Percentiles rank a stretch among this genome's conserved stretches.
These are phyloP conservation scores for Gonatopus flavifemur DNA, from an alignment of 1,140 invertebrate species.

Conservation along the genomic window DNA sequence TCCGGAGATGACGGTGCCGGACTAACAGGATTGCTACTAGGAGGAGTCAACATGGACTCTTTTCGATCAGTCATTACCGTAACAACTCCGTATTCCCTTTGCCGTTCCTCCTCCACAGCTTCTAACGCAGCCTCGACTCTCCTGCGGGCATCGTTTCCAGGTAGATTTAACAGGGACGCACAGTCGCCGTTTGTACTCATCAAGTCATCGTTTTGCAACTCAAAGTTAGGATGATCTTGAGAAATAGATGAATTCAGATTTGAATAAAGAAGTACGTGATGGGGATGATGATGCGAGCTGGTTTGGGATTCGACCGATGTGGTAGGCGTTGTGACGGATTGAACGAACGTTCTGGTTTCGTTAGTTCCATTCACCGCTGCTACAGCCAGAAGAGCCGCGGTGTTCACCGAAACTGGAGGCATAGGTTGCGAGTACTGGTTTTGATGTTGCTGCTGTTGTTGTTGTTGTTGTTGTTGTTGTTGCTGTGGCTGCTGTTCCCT, in stretches of 20 bases:
- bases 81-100: slow-evolving; percentile 24
- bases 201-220: slow-evolving; percentile 31
- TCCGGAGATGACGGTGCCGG: slow-evolving; percentile 65
- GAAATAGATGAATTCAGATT: slow-evolving; percentile 18
- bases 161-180: slow-evolving; percentile 43
- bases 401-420: slow-evolving; percentile 37
- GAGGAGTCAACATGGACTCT: slow-evolving; percentile 64
- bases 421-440: slow-evolving; percentile 18
- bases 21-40: slow-evolving; percentile 64
- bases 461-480: too few species aligned
- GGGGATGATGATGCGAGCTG: slow-evolving; percentile 2
- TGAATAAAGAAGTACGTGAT: slow-evolving; percentile 39
- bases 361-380: slow-evolving; percentile 45
- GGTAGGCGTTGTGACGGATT: slow-evolving; percentile 16
- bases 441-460: too few species aligned
- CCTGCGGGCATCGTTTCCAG: slow-evolving; percentile 67
- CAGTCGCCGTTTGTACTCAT: slow-evolving; percentile 34
- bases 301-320: slow-evolving; percentile 12
- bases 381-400: slow-evolving; percentile 56
- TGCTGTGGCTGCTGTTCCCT: slow-evolving; percentile 26
- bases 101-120: slow-evolving; percentile 56
- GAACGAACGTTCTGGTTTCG: slow-evolving; percentile 40
- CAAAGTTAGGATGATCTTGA: slow-evolving; percentile 27
- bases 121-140: slow-evolving; percentile 72
- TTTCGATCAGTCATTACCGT: slow-evolving; percentile 45